Percentiles rank a stretch among this genome's conserved stretches.
Evolutionary conservation across 1,140 invertebrate genomes (phyloP).

Genomic region (Limonius californicus): DNA sequence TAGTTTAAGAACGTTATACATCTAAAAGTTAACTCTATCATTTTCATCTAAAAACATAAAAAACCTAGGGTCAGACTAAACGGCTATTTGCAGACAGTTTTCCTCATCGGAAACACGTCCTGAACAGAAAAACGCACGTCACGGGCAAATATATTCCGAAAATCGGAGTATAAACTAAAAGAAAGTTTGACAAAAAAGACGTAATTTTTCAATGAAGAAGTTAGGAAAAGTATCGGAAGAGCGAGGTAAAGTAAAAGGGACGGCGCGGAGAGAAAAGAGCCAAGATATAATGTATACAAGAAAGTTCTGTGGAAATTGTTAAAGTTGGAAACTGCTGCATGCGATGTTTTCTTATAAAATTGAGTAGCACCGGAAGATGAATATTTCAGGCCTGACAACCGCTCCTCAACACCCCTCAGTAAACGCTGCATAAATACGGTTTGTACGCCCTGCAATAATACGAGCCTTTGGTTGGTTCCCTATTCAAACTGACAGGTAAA

Average conservation of each 20-base stretch:
- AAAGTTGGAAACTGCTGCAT: slow-evolving; percentile 37
- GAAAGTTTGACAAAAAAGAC: not conserved
- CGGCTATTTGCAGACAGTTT: not conserved
- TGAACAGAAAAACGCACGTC: not conserved
- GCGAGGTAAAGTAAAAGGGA: slow-evolving; percentile 23
- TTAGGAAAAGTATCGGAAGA: slow-evolving; percentile 26
- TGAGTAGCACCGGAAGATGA: slow-evolving; percentile 36
- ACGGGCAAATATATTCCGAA: not conserved
- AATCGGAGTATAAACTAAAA: not conserved
- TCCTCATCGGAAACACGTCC: not conserved
- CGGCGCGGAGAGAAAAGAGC: slow-evolving; percentile 14
- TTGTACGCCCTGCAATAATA: not conserved
- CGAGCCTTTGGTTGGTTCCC: too few species aligned
- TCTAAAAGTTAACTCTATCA: too few species aligned
- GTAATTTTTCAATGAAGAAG: slow-evolving; percentile 11
- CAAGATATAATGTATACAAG: slow-evolving; percentile 34
- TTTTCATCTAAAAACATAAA: too few species aligned
- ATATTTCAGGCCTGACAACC: slow-evolving; percentile 31
- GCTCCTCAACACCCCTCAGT: slow-evolving; percentile 22
- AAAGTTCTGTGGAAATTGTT: slow-evolving; percentile 37
- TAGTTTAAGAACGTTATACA: too few species aligned
- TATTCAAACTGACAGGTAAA: too few species aligned
- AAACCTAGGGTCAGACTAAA: not conserved
- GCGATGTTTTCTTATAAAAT: slow-evolving; percentile 37
- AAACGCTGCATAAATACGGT: slow-evolving; percentile 28